Base-by-base conservation (phyloP, 2,888 invertebrate genomes). In the Eulithis testata region DNA sequence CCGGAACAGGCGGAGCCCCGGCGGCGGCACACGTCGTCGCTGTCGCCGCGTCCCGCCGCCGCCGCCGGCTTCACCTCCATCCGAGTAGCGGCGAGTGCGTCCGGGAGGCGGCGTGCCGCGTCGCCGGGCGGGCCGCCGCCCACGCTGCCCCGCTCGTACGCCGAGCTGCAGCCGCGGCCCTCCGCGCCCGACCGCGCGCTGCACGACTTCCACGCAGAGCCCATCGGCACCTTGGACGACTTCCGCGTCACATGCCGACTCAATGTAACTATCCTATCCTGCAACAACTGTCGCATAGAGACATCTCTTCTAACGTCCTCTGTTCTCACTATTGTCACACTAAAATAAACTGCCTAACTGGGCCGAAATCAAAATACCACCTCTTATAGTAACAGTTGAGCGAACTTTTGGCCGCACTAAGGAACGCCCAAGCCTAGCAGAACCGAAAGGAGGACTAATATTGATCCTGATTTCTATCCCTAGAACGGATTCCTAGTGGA, bases 91-190 rank as follows among this genome's bases (percentile, higher is more conserved):
- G 54, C 75, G 47, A 21, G 71, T 65, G 58, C 71, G n/a, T 55
- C 44, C 58, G 71, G 77, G 68, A 57, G 77, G 70, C 57, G 77
- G 70, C 78, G 86, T 74, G 74, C 71, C 60, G 65, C 68, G 14
- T 70, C 45, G 43, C 45, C 70, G 14, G 52, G 78, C 63, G 81
- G 85, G 4, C 85, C 91, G 70, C 90, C 91, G 78, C 90, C 93
- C 76, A 85, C 86, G 67, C 84, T 93, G 80, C 89, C 92, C 70
- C 86, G 90, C 73, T 71, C 78, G 61, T 90, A 87, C 83, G 69
- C 86, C 40, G 90, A 91, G 82, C 87, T 93, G 78, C 90, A 88
- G 84, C 91, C 92, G 73, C 85, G 91, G 66, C 76, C 75, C 60
- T 71, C 81, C 43, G 60, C 80, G 43, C 69, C 71, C 61, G 88